Evolutionary conservation across 2,888 invertebrate genomes (phyloP), one percentile per base, ranked within the genome.

Genomic region (Suillia variegata): DNA sequence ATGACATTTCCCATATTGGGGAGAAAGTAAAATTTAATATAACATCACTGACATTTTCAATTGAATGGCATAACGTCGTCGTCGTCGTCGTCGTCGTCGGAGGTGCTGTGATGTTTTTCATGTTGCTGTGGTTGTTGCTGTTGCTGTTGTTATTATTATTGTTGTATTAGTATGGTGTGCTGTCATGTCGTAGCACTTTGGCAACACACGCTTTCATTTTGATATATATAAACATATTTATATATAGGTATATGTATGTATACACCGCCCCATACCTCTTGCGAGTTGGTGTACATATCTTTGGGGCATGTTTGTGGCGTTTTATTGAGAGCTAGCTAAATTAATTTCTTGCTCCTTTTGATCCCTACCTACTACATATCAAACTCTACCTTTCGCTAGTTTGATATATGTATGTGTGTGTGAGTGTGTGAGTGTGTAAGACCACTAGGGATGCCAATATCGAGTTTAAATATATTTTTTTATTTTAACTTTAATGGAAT

Each of bases 261-360:
- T 26, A 26, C 26, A 26, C 26, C 26, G 10, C 26, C 10, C 10
- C 26, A 26, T 10, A 6, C 26, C 26, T 6, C 26, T 10, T 5
- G 6, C 5, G 26, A 26, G 10, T 13, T 38, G 38, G 6, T n/a
- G n/a, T 38, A n/a, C 48, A 61, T 62, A 62, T 57, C 59, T 65
- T 59, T 57, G 60, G 58, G 58, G 70, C 74, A 73, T 77, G 78
- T 77, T 79, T 77, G 78, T 79, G 79, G 77, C 79, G 73, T 78
- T 75, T 77, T 77, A 77, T 79, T 79, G 79, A 78, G 75, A 78
- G 78, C 79, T 74, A 74, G 75, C 78, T 75, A 79, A 78, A 78
- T 78, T 79, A 78, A 79, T 78, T 78, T 79, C 74, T 66, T 62
- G 61, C 63, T 65, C 61, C 66, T 65, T 67, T 67, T 63, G 66